Conservation (phyloP, 2,113 vertebrate genomes). For the Caranx melampygus region DNA sequence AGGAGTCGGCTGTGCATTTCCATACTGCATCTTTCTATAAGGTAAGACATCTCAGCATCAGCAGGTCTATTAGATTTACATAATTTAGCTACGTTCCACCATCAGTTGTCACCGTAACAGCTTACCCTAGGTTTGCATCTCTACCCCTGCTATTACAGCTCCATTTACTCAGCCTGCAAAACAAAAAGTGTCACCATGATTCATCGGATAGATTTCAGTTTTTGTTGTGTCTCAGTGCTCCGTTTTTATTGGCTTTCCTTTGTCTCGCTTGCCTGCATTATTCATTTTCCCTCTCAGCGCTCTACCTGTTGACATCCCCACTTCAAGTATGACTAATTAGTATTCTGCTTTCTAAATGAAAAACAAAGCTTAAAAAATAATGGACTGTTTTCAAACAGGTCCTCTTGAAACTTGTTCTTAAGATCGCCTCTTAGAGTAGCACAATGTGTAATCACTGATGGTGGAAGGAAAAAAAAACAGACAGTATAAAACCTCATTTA, state of each 20-base stretch:
- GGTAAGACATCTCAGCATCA: conserved; percentile 8
- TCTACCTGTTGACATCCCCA: conserved; percentile 10
- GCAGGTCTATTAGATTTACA: conserved; percentile 14
- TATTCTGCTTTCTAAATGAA: conserved; percentile 1
- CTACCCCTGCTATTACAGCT: not conserved
- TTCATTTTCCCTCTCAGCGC: conserved; percentile 11
- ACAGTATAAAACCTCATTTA: not conserved
- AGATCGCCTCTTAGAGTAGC: conserved; percentile 16
- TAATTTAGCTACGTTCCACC: not conserved
- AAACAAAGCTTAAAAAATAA: not conserved
- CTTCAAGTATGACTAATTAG: conserved; percentile 15
- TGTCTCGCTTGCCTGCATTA: not conserved
- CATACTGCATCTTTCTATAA: not conserved
- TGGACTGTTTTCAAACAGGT: conserved; percentile 22
- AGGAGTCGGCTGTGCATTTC: not conserved
- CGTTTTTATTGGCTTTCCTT: conserved; percentile 11
- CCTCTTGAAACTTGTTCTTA: not conserved
- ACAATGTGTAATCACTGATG: conserved; percentile 29
- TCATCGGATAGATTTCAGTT: not conserved
- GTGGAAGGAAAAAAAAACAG: not conserved
- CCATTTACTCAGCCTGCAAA: not conserved
- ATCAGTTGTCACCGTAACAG: conserved; percentile 5
- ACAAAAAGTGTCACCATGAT: conserved; percentile 5
- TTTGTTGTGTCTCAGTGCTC: not conserved
- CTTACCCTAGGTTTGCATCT: not conserved